A percentile compares a stretch with the other conserved stretches of the same genome.
phyloP scores from a whole-genome alignment of 1,140 invertebrate genomes.

The Drosophila persimilis region DNA sequence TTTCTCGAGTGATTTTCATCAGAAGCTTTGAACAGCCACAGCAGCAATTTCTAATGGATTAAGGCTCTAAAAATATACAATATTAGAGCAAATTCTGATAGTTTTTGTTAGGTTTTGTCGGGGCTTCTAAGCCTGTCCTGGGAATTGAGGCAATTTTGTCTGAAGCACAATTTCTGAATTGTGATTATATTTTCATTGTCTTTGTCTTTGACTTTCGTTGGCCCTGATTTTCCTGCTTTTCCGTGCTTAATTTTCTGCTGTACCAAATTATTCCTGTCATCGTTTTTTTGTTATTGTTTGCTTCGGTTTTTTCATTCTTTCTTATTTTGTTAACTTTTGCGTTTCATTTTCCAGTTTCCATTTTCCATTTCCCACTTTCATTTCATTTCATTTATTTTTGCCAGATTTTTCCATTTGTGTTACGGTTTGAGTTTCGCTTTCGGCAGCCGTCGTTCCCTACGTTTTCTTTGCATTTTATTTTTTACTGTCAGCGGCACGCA shows the following conservation, averaged over 20 bases:
- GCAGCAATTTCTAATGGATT: no score
- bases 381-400: slow-evolving; percentile 18
- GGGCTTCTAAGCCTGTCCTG: no score
- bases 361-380: slow-evolving; percentile 40
- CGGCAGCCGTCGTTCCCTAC: no score
- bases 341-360: slow-evolving; percentile 16
- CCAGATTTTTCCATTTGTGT: slow-evolving; percentile 22
- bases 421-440: slow-evolving; percentile 9
- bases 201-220: slow-evolving; percentile 12
- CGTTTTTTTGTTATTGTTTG: neutral
- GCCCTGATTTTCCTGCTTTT: slow-evolving; percentile 4
- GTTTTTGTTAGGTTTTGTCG: no score
- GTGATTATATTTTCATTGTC: slow-evolving; percentile 23
- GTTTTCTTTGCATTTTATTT: slow-evolving; percentile 6
- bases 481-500: slow-evolving; percentile 65
- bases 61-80: no score
- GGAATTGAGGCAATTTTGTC: slow-evolving; percentile 13
- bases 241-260: slow-evolving; percentile 29
- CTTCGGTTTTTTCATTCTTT: slow-evolving; percentile 12
- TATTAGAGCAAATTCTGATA: no score
- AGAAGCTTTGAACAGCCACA: no score
- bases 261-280: slow-evolving; percentile 19
- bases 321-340: slow-evolving; percentile 35
- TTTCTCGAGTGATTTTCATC: neutral
- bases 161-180: slow-evolving; percentile 31